Base-by-base conservation (phyloP, 2,888 invertebrate genomes). In the Acanthosepion pharaonis region DNA sequence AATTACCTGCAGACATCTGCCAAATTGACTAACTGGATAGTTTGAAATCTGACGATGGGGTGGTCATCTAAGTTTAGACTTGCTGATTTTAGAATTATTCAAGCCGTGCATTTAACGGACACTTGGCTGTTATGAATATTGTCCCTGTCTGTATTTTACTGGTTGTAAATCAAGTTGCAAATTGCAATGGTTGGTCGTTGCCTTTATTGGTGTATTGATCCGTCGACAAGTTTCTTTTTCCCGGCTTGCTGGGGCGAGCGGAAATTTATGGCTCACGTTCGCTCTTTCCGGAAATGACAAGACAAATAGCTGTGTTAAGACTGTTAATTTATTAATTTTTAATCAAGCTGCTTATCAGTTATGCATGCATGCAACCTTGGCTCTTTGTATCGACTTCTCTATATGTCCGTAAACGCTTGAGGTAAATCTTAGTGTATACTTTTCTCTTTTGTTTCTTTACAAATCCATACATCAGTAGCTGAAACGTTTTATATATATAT, bases 121-220 rank as follows among this genome's bases (percentile, higher is more conserved):
- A 78, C 11, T 9, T 23, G 18, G n/a, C 33, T 11, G n/a, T 78
- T 78, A 78, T 33, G 11, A 78, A 78, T 78, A 78, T 78, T 78
- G n/a, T 78, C n/a, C 11, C 9, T 5, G n/a, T 33, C 78, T 64
- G 64, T 64, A 8, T 64, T n/a, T 78, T 78, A 4, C 78, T 78
- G n/a, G 78, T 78, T 78, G n/a, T 78, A 78, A 78, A 78, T 78
- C n/a, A 78, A 78, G 18, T n/a, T n/a, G n/a, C n/a, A 78, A 78
- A 78, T 78, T 78, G n/a, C 33, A 5, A 1, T n/a, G 15, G 15
- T 78, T 78, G 15, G 20, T 11, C 11, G n/a, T 9, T 42, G 42
- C 42, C 42, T 3, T 78, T n/a, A 78, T n/a, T 78, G 11, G 78
- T 5, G 1, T n/a, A 78, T 78, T 78, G 78, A 78, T 78, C 15